phyloP scores from a whole-genome alignment of 2,888 invertebrate genomes.

The Aethes cnicana region DNA sequence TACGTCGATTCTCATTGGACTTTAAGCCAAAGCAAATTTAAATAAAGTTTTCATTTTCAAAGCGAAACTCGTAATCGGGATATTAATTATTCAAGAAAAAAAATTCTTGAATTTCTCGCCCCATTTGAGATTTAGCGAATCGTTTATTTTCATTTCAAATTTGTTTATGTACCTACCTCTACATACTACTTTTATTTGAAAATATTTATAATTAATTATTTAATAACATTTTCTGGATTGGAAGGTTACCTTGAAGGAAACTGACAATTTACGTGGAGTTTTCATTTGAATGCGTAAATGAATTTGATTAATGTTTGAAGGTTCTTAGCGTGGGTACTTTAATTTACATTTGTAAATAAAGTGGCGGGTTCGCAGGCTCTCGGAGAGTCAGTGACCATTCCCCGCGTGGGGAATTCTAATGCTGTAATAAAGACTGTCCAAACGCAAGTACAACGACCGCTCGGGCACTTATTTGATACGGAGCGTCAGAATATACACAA shows the following conservation, averaged over 20 bases:
- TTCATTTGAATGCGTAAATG: not conserved
- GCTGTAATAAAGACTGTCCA: slow-evolving; percentile 17
- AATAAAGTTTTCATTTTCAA: slow-evolving; percentile 41
- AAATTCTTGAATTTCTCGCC: slow-evolving; percentile 34
- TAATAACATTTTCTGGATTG: not conserved
- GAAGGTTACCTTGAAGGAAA: no score
- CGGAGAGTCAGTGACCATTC: slow-evolving; percentile 10
- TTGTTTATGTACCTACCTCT: not conserved
- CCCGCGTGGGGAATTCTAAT: slow-evolving; percentile 23
- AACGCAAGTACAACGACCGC: slow-evolving; percentile 2
- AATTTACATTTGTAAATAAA: slow-evolving; percentile 25
- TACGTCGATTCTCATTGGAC: slow-evolving; percentile 37
- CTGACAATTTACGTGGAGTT: no score
- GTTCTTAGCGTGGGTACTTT: slow-evolving; percentile 6
- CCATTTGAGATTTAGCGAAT: slow-evolving; percentile 36
- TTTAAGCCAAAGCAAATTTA: slow-evolving; percentile 37
- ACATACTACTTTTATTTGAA: not conserved
- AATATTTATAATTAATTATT: not conserved
- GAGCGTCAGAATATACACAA: no score
- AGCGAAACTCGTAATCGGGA: slow-evolving; percentile 34
- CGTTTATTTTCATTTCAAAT: slow-evolving; percentile 40
- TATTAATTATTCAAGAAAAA: slow-evolving; percentile 44
- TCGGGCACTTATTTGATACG: slow-evolving; percentile 5
- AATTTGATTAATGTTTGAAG: not conserved
- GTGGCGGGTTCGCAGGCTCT: slow-evolving; percentile 10